A percentile compares a stretch with the other conserved stretches of the same genome.
Evolutionary conservation across 2,888 invertebrate genomes (phyloP).

Genomic region (Cacoxenus indagator): DNA sequence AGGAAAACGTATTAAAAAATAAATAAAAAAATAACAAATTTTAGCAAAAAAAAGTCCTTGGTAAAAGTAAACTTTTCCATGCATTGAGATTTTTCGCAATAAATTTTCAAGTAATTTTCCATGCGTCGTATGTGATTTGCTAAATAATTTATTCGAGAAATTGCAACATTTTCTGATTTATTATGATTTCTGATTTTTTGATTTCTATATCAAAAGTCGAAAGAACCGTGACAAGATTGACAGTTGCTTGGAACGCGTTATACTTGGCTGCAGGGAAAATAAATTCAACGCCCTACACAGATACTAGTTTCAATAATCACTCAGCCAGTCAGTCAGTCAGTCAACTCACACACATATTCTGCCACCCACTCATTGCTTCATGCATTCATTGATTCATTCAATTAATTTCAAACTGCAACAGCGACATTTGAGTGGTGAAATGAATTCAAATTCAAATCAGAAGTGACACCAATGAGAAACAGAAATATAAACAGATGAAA

Average conservation of each 20-base stretch:
- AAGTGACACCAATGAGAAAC: not conserved
- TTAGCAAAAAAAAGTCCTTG: constrained; percentile 20
- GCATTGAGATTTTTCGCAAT: constrained; percentile 29
- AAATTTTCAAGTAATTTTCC: constrained; percentile 53
- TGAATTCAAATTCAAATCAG: not conserved
- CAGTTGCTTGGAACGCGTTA: no score
- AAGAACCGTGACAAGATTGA: constrained; percentile 37
- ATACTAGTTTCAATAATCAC: constrained; percentile 26
- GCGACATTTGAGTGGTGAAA: no score
- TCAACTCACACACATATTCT: not conserved
- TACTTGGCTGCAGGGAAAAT: no score
- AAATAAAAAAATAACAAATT: not conserved
- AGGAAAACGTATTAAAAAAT: not conserved
- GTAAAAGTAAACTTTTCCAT: constrained; percentile 26
- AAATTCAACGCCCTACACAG: no score
- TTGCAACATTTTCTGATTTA: constrained; percentile 38
- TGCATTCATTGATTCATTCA: not conserved
- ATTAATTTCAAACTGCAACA: no score
- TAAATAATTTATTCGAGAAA: constrained; percentile 19
- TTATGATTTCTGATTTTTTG: constrained; percentile 45
- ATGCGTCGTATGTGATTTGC: constrained; percentile 1
- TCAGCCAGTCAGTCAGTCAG: constrained; percentile 19
- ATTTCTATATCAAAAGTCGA: constrained; percentile 30
- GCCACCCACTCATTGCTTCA: constrained; percentile 31
- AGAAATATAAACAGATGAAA: not conserved